These are phyloP conservation scores for Acleris cristana DNA, from an alignment of 2,888 invertebrate genomes.

Conservation along the genomic window DNA sequence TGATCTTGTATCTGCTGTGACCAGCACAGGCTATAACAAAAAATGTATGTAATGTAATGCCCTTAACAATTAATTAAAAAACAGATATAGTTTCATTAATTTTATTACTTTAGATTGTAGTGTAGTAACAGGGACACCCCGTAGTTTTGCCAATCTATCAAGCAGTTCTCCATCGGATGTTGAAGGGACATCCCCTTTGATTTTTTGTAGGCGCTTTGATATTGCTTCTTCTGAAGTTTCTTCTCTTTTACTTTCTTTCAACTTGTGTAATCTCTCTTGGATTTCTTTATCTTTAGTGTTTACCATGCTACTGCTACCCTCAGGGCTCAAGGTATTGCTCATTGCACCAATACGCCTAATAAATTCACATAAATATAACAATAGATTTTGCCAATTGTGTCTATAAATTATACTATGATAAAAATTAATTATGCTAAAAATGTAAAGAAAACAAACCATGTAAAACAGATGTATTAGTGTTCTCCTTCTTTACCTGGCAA, in stretches of 20 bases:
- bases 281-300: slow-evolving; percentile 84
- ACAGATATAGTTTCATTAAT: background rate
- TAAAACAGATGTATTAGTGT: no score
- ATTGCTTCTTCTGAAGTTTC: slow-evolving; percentile 56
- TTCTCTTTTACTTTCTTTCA: slow-evolving; percentile 83
- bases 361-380: slow-evolving; percentile 15
- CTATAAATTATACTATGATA: no score
- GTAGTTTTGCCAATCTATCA: slow-evolving; percentile 86
- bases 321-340: slow-evolving; percentile 38
- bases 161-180: slow-evolving; percentile 87
- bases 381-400: no score
- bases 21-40: slow-evolving; percentile 64
- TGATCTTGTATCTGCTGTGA: slow-evolving; percentile 83
- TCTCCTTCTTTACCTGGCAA: no score
- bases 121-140: slow-evolving; percentile 77
- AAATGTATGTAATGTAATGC: background rate
- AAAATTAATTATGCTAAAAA: no score
- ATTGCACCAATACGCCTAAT: slow-evolving; percentile 49
- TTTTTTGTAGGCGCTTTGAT: slow-evolving; percentile 58
- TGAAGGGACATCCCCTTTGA: slow-evolving; percentile 65
- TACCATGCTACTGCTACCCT: slow-evolving; percentile 38
- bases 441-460: no score
- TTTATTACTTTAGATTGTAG: slow-evolving; percentile 56
- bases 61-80: background rate
- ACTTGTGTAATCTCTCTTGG: slow-evolving; percentile 86